phyloP scores from a whole-genome alignment of 2,113 vertebrate genomes.

The Sceloporus tristichus region DNA sequence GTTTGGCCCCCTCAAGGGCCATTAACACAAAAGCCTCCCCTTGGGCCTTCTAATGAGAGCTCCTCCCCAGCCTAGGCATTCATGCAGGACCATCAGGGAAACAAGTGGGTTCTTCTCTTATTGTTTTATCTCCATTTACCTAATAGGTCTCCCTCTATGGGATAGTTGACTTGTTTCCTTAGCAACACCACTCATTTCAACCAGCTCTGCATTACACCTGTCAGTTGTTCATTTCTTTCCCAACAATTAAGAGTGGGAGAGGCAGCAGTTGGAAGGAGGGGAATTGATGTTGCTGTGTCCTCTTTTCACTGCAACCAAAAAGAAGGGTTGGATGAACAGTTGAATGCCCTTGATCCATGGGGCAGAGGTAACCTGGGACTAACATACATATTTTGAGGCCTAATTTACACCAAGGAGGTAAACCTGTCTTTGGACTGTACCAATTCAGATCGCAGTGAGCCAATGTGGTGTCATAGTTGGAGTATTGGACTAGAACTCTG shows the following conservation, averaged over 20 bases:
- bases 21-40: slow-evolving; percentile 41
- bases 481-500: no score
- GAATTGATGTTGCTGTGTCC: background rate
- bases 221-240: slow-evolving; percentile 54
- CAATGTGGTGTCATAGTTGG: background rate
- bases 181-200: slow-evolving; percentile 75
- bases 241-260: background rate
- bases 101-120: slow-evolving; percentile 75
- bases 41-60: slow-evolving; percentile 55
- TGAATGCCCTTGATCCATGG: background rate
- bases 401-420: background rate
- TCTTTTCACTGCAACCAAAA: background rate
- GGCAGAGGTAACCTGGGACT: no score
- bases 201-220: slow-evolving; percentile 63
- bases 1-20: slow-evolving; percentile 43
- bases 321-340: background rate
- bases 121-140: slow-evolving; percentile 83
- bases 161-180: slow-evolving; percentile 79
- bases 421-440: background rate
- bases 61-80: slow-evolving; percentile 60
- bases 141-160: slow-evolving; percentile 68
- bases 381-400: background rate
- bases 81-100: slow-evolving; percentile 78
- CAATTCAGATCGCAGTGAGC: background rate
- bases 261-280: background rate